A percentile compares a stretch with the other conserved stretches of the same genome.
Conservation (phyloP, 1,140 invertebrate species). For the Nasonia longicornis region DNA sequence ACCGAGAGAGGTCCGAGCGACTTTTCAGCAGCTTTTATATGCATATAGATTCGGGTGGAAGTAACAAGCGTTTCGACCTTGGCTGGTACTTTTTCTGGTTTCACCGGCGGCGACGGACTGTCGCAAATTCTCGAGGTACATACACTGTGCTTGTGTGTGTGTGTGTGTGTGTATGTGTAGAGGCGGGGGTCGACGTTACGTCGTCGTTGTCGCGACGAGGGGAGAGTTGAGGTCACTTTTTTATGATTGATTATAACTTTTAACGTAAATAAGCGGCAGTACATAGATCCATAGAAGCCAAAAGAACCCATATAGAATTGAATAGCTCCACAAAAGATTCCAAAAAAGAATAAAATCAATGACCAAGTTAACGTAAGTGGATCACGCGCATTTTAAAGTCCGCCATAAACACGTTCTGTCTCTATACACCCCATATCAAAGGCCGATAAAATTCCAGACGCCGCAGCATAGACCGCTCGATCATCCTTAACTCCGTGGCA, state of each 20-base stretch:
- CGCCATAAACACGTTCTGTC: not conserved
- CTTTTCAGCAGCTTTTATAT: constrained; percentile 4
- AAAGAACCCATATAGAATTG: no score
- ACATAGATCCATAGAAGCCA: no score
- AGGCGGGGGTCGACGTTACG: not conserved
- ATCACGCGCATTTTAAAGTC: not conserved
- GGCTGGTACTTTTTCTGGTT: constrained; percentile 38
- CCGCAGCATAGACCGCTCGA: not conserved
- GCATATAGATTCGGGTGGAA: not conserved
- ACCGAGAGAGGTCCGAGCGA: not conserved
- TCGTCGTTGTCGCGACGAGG: not conserved
- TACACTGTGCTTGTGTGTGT: not conserved
- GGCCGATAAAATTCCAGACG: not conserved
- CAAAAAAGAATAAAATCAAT: not conserved
- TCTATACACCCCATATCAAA: not conserved
- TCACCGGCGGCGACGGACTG: not conserved
- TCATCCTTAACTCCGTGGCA: not conserved
- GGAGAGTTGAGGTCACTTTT: constrained; percentile 25
- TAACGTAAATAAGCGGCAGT: no score
- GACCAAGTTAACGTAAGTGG: not conserved
- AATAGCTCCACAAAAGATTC: not conserved
- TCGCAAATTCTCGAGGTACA: constrained; percentile 8
- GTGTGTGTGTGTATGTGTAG: no score
- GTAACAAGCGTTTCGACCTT: constrained; percentile 30
- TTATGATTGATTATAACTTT: no score